phyloP scores from a whole-genome alignment of 2,113 vertebrate species.

The Gnathonemus echidnorhynchus region DNA sequence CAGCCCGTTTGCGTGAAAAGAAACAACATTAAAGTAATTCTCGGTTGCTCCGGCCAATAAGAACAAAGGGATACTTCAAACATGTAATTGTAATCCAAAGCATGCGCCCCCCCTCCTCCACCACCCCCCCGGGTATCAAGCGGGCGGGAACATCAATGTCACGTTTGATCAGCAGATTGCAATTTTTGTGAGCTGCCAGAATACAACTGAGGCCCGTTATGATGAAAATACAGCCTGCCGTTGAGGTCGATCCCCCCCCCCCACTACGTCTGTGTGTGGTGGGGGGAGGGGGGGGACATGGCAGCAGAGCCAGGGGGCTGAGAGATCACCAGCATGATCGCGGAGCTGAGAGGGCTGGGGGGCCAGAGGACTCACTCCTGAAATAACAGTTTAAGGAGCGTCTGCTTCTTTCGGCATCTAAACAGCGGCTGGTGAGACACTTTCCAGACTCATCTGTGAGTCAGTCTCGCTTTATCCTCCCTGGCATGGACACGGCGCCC shows the following conservation, averaged over 20 bases:
- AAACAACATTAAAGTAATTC: not conserved
- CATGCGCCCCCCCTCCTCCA: too few relatives aligned
- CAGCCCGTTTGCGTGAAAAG: not conserved
- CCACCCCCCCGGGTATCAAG: too few relatives aligned
- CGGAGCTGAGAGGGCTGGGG: not conserved
- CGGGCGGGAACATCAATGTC: not conserved
- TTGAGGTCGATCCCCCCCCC: not conserved
- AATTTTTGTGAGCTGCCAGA: slow-evolving; percentile 15
- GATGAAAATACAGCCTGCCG: not conserved
- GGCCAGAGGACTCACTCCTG: not conserved
- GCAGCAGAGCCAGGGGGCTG: not conserved
- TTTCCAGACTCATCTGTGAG: not conserved
- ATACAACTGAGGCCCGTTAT: slow-evolving; percentile 15
- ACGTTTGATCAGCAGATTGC: slow-evolving; percentile 11
- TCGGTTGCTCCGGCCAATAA: not conserved
- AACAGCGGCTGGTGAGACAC: not conserved
- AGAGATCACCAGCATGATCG: not conserved
- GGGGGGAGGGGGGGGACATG: not conserved
- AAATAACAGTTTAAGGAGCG: not conserved
- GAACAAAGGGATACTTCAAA: not conserved
- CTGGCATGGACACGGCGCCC: not conserved
- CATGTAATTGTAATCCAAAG: not conserved
- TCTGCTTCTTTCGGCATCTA: not conserved
- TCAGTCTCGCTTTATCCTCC: not conserved
- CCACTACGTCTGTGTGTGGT: not conserved